Evolutionary conservation across 2,113 vertebrate genomes (phyloP), one percentile per base, ranked within the genome.

Genomic region (Phalacrocorax brasilianus): DNA sequence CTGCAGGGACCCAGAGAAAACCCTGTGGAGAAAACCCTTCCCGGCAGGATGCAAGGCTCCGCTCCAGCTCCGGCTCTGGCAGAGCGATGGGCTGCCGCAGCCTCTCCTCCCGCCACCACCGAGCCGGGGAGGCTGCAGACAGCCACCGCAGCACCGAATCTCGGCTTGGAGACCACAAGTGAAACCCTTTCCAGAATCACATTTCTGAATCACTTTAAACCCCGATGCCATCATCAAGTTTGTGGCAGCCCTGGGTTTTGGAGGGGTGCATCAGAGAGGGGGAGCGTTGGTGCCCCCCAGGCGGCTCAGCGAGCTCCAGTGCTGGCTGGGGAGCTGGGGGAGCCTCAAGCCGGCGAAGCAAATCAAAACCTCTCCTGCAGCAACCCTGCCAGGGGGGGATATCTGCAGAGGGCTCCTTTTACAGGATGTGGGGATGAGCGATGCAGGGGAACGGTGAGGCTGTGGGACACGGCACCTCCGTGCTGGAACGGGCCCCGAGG

Each of bases 121-220:
- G 0, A 9, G 53, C n/a, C 3, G 0, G 59, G 14, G 11, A 30
- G 52, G 12, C 35, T 50, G 59, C 8, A 0, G 33, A 17, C 55
- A 28, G 53, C 53, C n/a, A 14, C 59, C n/a, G 1, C 9, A 2
- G 63, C 42, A 32, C 38, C 2, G 0, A 28, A 40, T 3, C 40
- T 55, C n/a, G 3, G 8, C 55, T 15, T 30, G 20, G 27, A 24
- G 40, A 6, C 42, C 11, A 22, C 4, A 1, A 14, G 23, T 50
- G 23, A 83, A 88, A 63, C 14, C n/a, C 27, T 14, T 18, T 35
- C 40, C 45, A 28, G 7, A 66, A 24, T 15, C 49, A 50, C 11
- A 0, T 32, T 73, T 27, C 66, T 8, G 30, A 26, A 8, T 4
- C 0, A 0, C 9, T 30, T 44, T 53, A 52, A 56, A 5, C 11